Conservation (phyloP, 2,888 invertebrate species). For the Erebia aethiops region DNA sequence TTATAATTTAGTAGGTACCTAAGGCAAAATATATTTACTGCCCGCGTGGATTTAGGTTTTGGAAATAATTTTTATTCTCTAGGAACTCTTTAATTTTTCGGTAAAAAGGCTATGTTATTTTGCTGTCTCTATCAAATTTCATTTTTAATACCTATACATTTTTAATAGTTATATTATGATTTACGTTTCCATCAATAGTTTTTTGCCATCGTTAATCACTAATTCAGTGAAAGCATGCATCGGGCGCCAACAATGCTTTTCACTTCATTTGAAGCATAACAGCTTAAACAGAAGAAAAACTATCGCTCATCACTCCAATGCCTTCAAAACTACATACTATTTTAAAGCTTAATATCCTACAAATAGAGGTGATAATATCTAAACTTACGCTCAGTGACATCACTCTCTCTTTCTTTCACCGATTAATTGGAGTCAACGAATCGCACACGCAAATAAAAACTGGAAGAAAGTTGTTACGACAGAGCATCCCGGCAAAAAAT, state of each 20-base stretch:
- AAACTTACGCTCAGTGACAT: slow-evolving; percentile 47
- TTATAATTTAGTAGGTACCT: no score
- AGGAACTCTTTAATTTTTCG: no score
- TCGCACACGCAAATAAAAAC: slow-evolving; percentile 62
- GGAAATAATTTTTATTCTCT: no score
- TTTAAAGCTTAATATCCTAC: slow-evolving; percentile 16
- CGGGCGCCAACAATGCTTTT: slow-evolving; percentile 52
- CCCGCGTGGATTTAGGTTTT: no score
- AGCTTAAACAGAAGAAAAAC: slow-evolving; percentile 67
- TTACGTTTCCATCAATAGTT: not conserved
- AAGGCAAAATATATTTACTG: no score
- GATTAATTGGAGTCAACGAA: slow-evolving; percentile 69
- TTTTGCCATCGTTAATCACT: slow-evolving; percentile 14
- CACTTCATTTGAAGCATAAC: slow-evolving; percentile 70
- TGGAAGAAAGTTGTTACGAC: slow-evolving; percentile 76
- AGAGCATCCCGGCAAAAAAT: slow-evolving; percentile 61
- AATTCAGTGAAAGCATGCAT: slow-evolving; percentile 46
- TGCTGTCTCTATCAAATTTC: no score
- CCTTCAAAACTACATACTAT: slow-evolving; percentile 55
- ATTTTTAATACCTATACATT: no score
- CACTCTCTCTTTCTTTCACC: slow-evolving; percentile 74
- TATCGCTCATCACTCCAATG: slow-evolving; percentile 67
- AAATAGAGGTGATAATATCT: slow-evolving; percentile 24
- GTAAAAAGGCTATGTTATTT: no score
- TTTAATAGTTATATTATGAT: no score